phyloP scores from a whole-genome alignment of 2,797 vertebrate genomes.

The Crossoptilon crossoptilon region DNA sequence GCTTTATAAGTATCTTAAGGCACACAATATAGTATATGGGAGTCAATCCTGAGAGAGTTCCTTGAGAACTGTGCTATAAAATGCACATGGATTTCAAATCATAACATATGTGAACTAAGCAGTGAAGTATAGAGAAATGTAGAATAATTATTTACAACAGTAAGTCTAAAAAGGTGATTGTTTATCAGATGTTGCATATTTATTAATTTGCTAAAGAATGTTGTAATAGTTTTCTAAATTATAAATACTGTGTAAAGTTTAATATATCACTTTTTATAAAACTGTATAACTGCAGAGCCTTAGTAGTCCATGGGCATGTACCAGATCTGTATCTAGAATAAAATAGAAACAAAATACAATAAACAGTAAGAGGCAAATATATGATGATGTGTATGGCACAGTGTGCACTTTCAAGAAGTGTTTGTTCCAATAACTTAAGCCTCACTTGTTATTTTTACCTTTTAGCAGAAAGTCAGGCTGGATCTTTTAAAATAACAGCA shows the following conservation, averaged over 20 bases:
- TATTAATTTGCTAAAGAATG: slow-evolving; percentile 29
- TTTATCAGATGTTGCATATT: slow-evolving; percentile 24
- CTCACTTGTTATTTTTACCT: slow-evolving; percentile 10
- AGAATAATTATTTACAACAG: slow-evolving; percentile 8
- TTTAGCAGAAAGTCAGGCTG: slow-evolving; percentile 29
- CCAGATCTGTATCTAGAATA: slow-evolving; percentile 28
- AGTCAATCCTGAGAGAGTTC: slow-evolving; percentile 45
- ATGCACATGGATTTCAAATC: slow-evolving; percentile 35
- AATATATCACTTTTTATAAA: slow-evolving; percentile 20
- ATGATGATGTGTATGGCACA: neutral
- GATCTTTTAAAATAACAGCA: slow-evolving; percentile 45
- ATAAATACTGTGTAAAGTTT: neutral
- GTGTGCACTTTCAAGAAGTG: slow-evolving; percentile 36
- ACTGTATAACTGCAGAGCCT: neutral
- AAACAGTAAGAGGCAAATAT: slow-evolving; percentile 45
- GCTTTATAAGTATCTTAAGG: slow-evolving; percentile 49
- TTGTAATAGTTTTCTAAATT: slow-evolving; percentile 31
- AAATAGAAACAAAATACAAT: neutral
- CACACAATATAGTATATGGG: neutral
- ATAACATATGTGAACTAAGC: neutral
- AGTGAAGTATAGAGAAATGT: slow-evolving; percentile 28
- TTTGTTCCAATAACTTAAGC: slow-evolving; percentile 17
- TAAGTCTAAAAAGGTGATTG: neutral
- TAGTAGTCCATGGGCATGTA: slow-evolving; percentile 40
- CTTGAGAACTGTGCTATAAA: slow-evolving; percentile 43